phyloP scores from a whole-genome alignment of 1,140 invertebrate genomes.

The Tetramorium simillimum region DNA sequence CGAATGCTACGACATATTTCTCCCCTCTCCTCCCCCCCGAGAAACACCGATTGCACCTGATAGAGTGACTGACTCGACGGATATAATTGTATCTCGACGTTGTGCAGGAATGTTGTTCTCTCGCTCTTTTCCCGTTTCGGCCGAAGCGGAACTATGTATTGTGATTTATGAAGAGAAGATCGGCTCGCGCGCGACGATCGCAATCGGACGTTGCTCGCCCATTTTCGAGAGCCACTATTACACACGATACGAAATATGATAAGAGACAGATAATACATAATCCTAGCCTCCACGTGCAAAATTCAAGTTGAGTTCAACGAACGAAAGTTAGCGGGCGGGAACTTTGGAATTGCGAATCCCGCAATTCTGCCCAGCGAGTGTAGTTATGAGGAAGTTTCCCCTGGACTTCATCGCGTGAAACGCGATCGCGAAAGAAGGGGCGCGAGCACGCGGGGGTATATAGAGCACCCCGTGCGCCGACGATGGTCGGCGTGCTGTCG shows the following conservation, averaged over 20 bases:
- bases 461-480: not conserved
- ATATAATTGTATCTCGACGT: too few species aligned
- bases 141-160: not conserved
- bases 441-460: too few species aligned
- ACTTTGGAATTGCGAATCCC: not conserved
- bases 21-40: not conserved
- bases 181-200: not conserved
- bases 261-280: not conserved
- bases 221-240: not conserved
- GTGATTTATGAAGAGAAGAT: not conserved
- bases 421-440: not conserved
- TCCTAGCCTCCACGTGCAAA: not conserved
- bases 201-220: not conserved
- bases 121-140: not conserved
- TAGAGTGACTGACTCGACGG: not conserved
- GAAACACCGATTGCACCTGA: not conserved
- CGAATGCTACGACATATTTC: not conserved
- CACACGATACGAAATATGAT: not conserved
- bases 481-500: slow-evolving; percentile 2
- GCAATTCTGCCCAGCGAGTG: not conserved
- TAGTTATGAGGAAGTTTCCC: not conserved
- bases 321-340: not conserved
- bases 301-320: slow-evolving; percentile 27
- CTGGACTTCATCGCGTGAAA: slow-evolving; percentile 9
- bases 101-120: not conserved